Base-by-base conservation (phyloP, 2,888 invertebrate species). In the Orthosia cruda region DNA sequence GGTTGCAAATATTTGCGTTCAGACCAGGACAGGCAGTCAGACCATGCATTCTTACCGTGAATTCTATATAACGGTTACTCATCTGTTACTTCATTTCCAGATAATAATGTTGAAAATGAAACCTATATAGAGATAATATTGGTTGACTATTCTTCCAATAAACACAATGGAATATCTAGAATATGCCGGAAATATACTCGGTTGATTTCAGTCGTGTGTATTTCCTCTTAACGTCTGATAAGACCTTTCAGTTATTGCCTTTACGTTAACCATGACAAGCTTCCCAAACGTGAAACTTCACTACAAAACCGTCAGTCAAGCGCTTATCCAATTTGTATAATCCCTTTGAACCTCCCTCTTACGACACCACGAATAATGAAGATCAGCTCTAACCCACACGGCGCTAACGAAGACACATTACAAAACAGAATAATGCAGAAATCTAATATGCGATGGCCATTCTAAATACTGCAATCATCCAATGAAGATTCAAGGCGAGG, bases 401-500 rank as follows among this genome's bases (percentile, higher is more conserved):
- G 3, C 50, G 54, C 32, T 65, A 26, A 81, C 23, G 81, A 75
- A 82, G 58, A 55, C 32, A n/a, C 59, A 69, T 71, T 85, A 75
- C 81, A 62, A 74, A 81, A 85, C 52, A 61, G 58, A 69, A 67
- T 84, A 70, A 40, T 85, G 65, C 71, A 84, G 71, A 73, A 73
- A 83, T 85, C 40, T 80, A 64, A 75, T 70, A 70, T 52, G 72
- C 70, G 23, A 57, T 61, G 66, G 71, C 74, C 73, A 68, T 75
- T 79, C 77, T 80, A 81, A 84, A 79, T 75, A 86, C 87, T 89
- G 90, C 91, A 91, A 88, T 91, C 86, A 86, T 89, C 77, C 86
- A 89, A 90, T 88, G 62, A 59, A 83, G 74, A 81, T 79, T 85
- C 89, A 89, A 90, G 89, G 90, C 79, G 80, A 91, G 87, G 79